These are phyloP conservation scores for Lagodon rhomboides DNA, from an alignment of 2,797 vertebrate species.

Conservation along the genomic window DNA sequence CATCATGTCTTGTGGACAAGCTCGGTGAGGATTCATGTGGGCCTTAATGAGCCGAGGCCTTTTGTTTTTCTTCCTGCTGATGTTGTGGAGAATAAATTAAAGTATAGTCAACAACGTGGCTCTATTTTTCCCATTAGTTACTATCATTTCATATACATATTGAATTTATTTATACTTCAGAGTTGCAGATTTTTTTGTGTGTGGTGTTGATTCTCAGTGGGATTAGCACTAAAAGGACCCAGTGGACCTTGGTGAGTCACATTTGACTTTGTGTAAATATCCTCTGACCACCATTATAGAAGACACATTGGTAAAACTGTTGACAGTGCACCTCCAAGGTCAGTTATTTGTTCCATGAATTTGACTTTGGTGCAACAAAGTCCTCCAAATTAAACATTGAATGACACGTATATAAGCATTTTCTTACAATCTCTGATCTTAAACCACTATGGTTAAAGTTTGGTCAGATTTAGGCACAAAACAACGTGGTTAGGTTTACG, in stretches of 20 bases:
- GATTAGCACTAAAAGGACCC: background rate
- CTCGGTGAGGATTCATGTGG: constrained; percentile 14
- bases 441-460: background rate
- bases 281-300: background rate
- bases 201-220: background rate
- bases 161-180: constrained; percentile 1
- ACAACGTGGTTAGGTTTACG: background rate
- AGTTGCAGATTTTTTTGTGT: background rate
- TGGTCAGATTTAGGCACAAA: background rate
- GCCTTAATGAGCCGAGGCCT: constrained; percentile 1
- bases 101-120: background rate
- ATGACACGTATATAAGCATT: background rate
- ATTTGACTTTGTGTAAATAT: background rate
- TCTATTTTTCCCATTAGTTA: background rate
- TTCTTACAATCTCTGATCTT: background rate
- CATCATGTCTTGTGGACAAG: constrained; percentile 9
- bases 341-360: background rate
- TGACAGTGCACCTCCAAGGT: background rate
- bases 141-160: background rate
- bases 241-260: background rate
- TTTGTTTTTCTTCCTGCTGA: constrained; percentile 35
- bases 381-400: background rate
- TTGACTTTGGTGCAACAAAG: background rate
- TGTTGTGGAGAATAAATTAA: constrained; percentile 32
- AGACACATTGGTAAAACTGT: background rate